Conservation (phyloP, 2,888 invertebrate species). For the Gortyna flavago region DNA sequence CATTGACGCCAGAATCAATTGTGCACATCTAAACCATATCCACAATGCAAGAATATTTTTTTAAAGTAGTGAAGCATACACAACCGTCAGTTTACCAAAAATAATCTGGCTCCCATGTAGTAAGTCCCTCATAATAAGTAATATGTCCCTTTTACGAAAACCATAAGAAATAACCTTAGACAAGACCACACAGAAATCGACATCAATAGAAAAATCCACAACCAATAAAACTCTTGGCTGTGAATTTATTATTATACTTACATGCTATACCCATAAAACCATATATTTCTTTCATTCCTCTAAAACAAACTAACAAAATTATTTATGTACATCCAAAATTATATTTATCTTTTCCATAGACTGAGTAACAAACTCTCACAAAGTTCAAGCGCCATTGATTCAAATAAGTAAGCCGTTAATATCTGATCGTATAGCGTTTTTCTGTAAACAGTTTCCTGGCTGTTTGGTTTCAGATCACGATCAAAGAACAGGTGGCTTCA, state of each 20-base stretch:
- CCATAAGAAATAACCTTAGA: background rate
- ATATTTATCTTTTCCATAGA: conserved; percentile 50
- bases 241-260: conserved; percentile 24
- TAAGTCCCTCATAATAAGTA: background rate
- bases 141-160: background rate
- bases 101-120: too few species aligned
- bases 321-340: conserved; percentile 45
- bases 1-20: background rate
- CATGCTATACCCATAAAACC: conserved; percentile 40
- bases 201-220: conserved; percentile 8
- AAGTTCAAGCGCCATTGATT: conserved; percentile 62
- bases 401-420: conserved; percentile 67
- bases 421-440: conserved; percentile 67
- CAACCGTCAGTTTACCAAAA: background rate
- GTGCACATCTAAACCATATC: background rate
- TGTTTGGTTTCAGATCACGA: conserved; percentile 75
- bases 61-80: background rate
- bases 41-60: background rate
- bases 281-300: conserved; percentile 57
- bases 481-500: conserved; percentile 74
- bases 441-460: conserved; percentile 71
- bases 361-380: conserved; percentile 43
- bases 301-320: conserved; percentile 49
- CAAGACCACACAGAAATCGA: conserved; percentile 39
- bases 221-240: conserved; percentile 4